These are phyloP conservation scores for Caenorhabditis tropicalis DNA, from an alignment of 1,140 invertebrate genomes.

Conservation along the genomic window DNA sequence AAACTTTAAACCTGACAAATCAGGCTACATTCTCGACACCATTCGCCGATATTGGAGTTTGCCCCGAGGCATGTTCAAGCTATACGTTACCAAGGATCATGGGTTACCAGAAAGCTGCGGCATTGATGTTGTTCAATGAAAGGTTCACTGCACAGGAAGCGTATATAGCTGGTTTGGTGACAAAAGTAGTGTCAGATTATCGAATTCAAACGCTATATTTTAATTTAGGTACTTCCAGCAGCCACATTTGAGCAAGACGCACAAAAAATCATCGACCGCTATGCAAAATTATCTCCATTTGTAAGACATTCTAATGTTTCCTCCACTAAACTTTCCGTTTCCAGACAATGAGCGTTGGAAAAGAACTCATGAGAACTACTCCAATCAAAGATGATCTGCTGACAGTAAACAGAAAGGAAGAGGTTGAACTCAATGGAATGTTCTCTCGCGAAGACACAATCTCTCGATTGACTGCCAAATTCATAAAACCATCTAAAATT, in stretches of 20 bases:
- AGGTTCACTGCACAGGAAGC: conserved; percentile 46
- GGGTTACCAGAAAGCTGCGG: conserved; percentile 26
- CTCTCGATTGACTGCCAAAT: conserved; percentile 1
- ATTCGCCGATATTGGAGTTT: conserved; percentile 44
- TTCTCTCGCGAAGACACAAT: conserved; percentile 1
- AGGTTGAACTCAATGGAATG: conserved; percentile 5
- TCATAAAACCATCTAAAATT: conserved; percentile 18
- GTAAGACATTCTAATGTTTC: not conserved
- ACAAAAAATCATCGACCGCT: conserved; percentile 11
- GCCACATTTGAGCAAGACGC: conserved; percentile 39
- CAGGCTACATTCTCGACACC: conserved; percentile 39
- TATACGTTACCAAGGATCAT: conserved; percentile 1
- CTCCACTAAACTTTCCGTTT: not conserved
- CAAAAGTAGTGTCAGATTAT: conserved; percentile 34
- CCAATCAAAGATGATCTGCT: conserved; percentile 6
- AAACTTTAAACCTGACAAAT: not conserved
- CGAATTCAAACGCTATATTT: no score
- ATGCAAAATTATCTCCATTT: not conserved
- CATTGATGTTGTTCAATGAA: conserved; percentile 44
- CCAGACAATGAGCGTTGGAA: conserved; percentile 26
- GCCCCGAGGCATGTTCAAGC: conserved; percentile 45
- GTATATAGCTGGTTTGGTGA: conserved; percentile 38
- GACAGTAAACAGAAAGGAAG: conserved; percentile 40
- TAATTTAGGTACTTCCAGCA: conserved; percentile 18
- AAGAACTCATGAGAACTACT: conserved; percentile 30